phyloP scores from a whole-genome alignment of 2,888 invertebrate genomes.

The Ypsolopha sequella region DNA sequence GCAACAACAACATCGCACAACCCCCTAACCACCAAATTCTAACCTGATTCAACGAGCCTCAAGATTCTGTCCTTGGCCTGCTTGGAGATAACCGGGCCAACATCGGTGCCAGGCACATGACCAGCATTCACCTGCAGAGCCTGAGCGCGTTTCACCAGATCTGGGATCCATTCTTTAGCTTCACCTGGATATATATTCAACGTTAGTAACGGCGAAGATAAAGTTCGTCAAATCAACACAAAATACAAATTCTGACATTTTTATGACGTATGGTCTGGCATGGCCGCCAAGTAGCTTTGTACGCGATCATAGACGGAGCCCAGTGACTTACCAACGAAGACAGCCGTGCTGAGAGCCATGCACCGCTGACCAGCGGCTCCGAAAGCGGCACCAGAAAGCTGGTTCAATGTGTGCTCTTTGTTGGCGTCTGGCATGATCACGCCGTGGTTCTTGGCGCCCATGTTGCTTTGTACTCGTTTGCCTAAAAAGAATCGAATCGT shows the following conservation, averaged over 20 bases:
- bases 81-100: slow-evolving; percentile 95
- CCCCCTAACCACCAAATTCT: no score
- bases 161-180: slow-evolving; percentile 94
- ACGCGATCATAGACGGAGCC: no score
- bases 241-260: background rate
- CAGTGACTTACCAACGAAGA: slow-evolving; percentile 80
- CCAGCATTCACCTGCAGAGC: slow-evolving; percentile 93
- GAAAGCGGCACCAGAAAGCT: slow-evolving; percentile 94
- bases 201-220: no score
- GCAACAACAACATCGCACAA: no score
- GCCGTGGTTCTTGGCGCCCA: slow-evolving; percentile 99
- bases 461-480: slow-evolving; percentile 97
- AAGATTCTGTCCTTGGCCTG: slow-evolving; percentile 88
- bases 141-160: slow-evolving; percentile 84
- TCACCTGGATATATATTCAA: slow-evolving; percentile 64
- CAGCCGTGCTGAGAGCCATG: slow-evolving; percentile 97
- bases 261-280: background rate
- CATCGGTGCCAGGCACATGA: slow-evolving; percentile 82
- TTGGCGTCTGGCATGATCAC: slow-evolving; percentile 97
- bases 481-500: slow-evolving; percentile 36
- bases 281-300: no score
- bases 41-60: slow-evolving; percentile 83
- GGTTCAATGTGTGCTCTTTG: slow-evolving; percentile 95
- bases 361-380: slow-evolving; percentile 99
- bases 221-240: no score